Base-by-base conservation (phyloP, 2,888 invertebrate species). In the Amphipyra berbera region DNA sequence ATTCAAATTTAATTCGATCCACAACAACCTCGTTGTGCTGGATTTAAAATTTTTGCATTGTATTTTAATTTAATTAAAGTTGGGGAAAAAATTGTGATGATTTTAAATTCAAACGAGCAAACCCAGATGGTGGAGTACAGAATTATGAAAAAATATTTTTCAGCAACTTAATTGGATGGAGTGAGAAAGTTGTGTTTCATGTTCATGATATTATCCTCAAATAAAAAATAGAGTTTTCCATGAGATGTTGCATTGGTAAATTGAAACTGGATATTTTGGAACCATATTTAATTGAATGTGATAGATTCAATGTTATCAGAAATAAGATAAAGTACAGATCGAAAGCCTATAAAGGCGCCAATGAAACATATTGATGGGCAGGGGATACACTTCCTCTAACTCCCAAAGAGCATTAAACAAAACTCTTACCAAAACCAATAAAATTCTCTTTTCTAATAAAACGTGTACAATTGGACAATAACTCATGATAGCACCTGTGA, bases 401-500 rank as follows among this genome's bases (percentile, higher is more conserved):
- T 41, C 45, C 54, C 55, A 48, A 30, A 37, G 53, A 63, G 61
- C 50, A 59, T 63, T 59, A 62, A 63, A 72, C 58, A 61, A 65
- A 70, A 67, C 69, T 68, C 66, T 38, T 52, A 66, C 53, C 71
- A 70, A 71, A 78, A 81, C 71, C 67, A 65, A 57, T 56, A 65
- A 65, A 78, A 77, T 79, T 78, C 86, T 84, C 86, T 82, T 82
- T 85, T 79, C 79, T 85, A 84, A 87, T 88, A 88, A 87, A 88
- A 86, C 83, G 78, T 82, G 81, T 87, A 86, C 88, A 87, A 81
- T 73, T 84, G 78, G 80, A 83, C 87, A 75, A 90, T 93, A 92
- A 89, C 82, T 93, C 90, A 90, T 84, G 86, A 84, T 78, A 78
- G 60, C 92, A 92, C 90, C 91, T 93, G 93, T 84, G 79, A 82